Percentiles rank a stretch among this genome's conserved stretches.
phyloP scores from a whole-genome alignment of 2,113 vertebrate genomes.

The Chionis minor region DNA sequence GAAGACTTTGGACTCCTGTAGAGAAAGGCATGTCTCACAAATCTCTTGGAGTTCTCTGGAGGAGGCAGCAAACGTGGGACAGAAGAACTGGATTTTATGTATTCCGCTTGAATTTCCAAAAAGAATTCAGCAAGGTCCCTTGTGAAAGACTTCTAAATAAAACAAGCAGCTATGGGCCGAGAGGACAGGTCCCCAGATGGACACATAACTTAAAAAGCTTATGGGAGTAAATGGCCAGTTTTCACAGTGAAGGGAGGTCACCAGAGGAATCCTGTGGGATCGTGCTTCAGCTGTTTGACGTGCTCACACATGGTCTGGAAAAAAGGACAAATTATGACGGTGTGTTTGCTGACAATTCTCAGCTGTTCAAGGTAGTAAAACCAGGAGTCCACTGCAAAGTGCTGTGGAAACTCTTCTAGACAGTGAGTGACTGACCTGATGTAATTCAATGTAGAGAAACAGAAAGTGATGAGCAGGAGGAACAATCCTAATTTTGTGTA shows the following conservation, averaged over 20 bases:
- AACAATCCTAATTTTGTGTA: background rate
- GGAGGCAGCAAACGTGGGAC: background rate
- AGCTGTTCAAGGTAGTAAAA: background rate
- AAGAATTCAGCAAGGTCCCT: background rate
- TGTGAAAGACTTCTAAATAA: background rate
- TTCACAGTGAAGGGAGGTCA: background rate
- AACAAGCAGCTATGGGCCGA: background rate
- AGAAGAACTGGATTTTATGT: background rate
- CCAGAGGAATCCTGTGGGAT: background rate
- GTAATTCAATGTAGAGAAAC: background rate
- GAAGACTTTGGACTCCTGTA: background rate
- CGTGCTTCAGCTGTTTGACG: background rate
- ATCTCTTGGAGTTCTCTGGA: background rate
- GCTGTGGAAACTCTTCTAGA: background rate
- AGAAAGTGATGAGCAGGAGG: background rate
- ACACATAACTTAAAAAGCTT: background rate
- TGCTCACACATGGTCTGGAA: background rate
- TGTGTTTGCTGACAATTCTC: background rate
- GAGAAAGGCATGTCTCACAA: background rate
- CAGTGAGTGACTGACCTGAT: background rate
- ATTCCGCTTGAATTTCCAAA: background rate
- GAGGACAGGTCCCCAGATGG: background rate
- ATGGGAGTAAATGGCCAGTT: background rate
- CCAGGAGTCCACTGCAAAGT: background rate
- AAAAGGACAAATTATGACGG: background rate